Base-by-base conservation (phyloP, 2,797 vertebrate species). In the Paguma larvata region DNA sequence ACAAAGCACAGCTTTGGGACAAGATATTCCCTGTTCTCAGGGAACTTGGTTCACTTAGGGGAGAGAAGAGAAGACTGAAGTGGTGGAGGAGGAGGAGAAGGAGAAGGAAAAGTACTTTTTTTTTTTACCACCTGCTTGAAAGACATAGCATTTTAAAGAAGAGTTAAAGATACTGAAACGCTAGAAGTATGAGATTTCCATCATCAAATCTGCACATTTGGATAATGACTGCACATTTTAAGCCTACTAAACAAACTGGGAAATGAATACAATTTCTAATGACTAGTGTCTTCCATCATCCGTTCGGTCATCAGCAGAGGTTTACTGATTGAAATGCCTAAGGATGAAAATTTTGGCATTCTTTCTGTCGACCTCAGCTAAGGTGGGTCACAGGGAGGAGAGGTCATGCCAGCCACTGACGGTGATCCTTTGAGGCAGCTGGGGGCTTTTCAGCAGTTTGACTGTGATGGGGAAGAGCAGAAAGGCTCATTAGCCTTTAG, bases 81-180 rank as follows among this genome's bases (percentile, higher is more conserved):
- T 44, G 21, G 21, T 1, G 21, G 72, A 93, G 46, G 18, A 84
- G 53, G 15, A 85, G 12, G 23, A 44, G 32, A 6, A 51, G 13
- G 16, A 79, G 53, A 88, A 78, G 8, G 18, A 51, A 72, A 77
- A 62, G 2, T 4, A 4, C 6, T 73, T 92, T 53, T 70, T 44
- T 83, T 53, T 78, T 85, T 79, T 7, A 78, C 7, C 94, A 53
- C 19, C 18, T 94, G 14, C 5, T 23, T 68, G 14, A 95, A 92
- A 77, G 27, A 70, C 10, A 44, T 72, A 46, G 44, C 11, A 90
- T 89, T 94, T 95, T 78, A 95, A 82, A 89, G 41, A 91, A 32
- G 59, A 73, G 25, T 89, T 89, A 72, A 96, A 93, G 75, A 65
- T 89, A 59, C 21, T 59, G 23, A 82, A 94, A 65, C 75, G n/a